A percentile compares a stretch with the other conserved stretches of the same genome.
Evolutionary conservation across 2,113 vertebrate species (phyloP).

Genomic region (Dasyornis broadbenti): DNA sequence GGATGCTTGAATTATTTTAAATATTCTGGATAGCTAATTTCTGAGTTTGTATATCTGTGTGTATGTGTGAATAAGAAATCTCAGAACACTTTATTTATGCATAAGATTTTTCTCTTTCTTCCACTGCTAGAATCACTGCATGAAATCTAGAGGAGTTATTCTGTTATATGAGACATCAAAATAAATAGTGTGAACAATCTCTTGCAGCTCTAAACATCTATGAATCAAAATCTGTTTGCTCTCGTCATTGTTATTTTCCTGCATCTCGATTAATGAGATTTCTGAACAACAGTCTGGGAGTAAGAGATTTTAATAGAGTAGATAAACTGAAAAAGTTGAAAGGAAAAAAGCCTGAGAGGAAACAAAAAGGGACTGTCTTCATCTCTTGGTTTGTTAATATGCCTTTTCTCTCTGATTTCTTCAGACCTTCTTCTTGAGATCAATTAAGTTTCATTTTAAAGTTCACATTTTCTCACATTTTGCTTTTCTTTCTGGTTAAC

Average conservation of each 20-base stretch:
- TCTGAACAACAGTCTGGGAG: not conserved
- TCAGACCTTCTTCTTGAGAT: not conserved
- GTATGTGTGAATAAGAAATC: not conserved
- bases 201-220: constrained; percentile 32
- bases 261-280: not conserved
- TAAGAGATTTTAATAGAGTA: not conserved
- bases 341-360: not conserved
- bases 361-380: not conserved
- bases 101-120: not conserved
- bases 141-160: not conserved
- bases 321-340: not conserved
- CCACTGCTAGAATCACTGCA: not conserved
- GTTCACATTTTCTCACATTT: not conserved
- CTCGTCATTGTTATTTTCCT: constrained; percentile 7
- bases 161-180: not conserved
- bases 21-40: not conserved
- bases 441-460: not conserved
- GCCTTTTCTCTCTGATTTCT: not conserved
- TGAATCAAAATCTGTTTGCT: constrained; percentile 39
- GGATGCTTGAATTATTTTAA: not conserved
- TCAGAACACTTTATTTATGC: not conserved
- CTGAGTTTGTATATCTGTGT: not conserved
- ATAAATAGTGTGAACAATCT: constrained; percentile 25
- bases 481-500: not conserved
- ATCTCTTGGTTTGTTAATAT: not conserved